phyloP scores from a whole-genome alignment of 2,888 invertebrate species.

The Pristionchus japonicus region DNA sequence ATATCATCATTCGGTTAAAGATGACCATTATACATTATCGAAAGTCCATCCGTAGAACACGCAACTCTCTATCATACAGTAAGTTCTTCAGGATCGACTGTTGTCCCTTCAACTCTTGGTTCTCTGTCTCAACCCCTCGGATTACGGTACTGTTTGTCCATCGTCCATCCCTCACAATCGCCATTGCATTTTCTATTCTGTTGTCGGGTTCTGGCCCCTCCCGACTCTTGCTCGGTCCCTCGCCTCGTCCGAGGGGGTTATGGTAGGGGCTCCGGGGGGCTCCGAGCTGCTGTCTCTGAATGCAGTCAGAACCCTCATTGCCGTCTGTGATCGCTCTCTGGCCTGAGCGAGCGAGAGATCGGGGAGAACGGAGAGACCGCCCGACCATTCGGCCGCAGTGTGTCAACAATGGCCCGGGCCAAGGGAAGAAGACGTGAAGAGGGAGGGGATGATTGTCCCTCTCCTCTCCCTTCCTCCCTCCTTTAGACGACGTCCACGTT shows the following conservation, averaged over 20 bases:
- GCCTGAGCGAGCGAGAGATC: background rate
- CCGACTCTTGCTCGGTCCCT: background rate
- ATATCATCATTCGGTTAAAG: no score
- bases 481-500: conserved; percentile 21
- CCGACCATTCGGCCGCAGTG: background rate
- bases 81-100: background rate
- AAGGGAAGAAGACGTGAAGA: conserved; percentile 16
- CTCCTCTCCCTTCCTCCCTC: background rate
- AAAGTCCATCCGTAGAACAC: no score
- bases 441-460: conserved; percentile 22
- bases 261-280: background rate
- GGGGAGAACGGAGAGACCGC: background rate
- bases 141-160: background rate
- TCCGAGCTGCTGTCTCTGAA: no score
- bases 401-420: conserved; percentile 30
- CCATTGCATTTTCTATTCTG: no score
- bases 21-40: no score
- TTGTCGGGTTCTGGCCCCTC: no score
- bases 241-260: background rate
- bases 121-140: background rate
- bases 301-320: no score
- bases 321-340: no score
- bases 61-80: no score
- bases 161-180: no score
- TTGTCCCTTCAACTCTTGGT: background rate